Percentiles rank a stretch among this genome's conserved stretches.
Conservation (phyloP, 1,140 invertebrate species). For the Ostrea edulis region DNA sequence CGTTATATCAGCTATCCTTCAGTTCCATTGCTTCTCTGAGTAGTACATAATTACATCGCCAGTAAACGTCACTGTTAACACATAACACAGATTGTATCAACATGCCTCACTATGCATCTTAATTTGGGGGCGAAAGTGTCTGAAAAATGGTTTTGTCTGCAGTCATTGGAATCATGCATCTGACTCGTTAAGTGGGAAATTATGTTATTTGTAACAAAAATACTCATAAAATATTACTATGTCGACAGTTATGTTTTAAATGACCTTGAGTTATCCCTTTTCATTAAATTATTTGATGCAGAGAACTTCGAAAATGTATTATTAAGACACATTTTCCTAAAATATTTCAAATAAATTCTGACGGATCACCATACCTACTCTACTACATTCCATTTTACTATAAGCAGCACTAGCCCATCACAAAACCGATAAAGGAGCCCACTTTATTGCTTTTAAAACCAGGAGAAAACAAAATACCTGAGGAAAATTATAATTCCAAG, state of each 20-base stretch:
- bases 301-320: no score
- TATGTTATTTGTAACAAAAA: conserved; percentile 3
- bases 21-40: no score
- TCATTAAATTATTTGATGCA: background rate
- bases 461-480: no score
- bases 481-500: no score
- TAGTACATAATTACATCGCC: no score
- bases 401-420: no score
- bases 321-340: background rate
- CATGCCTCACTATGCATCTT: background rate
- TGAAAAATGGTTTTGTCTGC: background rate
- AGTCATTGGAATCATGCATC: background rate
- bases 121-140: background rate
- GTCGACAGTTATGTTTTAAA: background rate
- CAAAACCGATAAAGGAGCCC: no score
- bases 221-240: background rate
- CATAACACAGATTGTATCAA: background rate
- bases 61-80: background rate
- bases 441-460: no score
- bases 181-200: conserved; percentile 4
- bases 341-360: background rate
- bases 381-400: no score
- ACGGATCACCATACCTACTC: no score
- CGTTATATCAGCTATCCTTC: no score
- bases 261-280: background rate